Percentiles rank a stretch among this genome's conserved stretches.
phyloP scores from a whole-genome alignment of 2,888 invertebrate genomes.

The Odontocolon sp. region DNA sequence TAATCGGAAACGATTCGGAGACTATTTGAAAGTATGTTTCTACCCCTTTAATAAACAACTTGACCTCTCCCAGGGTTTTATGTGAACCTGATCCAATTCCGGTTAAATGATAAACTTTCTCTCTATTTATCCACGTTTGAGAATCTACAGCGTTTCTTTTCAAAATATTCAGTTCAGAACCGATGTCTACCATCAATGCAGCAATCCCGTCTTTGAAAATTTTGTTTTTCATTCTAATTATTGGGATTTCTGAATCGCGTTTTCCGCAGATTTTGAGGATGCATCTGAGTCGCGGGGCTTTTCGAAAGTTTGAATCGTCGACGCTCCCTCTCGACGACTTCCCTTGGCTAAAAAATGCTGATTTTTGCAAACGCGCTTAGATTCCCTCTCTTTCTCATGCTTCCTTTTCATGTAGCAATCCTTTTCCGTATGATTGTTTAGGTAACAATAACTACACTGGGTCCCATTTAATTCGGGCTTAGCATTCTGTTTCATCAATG shows the following conservation, averaged over 20 bases:
- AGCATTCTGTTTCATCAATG: not conserved
- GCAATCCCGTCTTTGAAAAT: not conserved
- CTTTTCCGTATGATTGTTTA: not conserved
- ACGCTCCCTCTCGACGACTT: conserved; percentile 1
- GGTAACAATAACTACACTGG: not conserved
- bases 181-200: conserved; percentile 4
- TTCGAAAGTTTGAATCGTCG: conserved; percentile 6
- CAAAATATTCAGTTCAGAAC: conserved; percentile 3
- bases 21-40: conserved; percentile 35
- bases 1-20: not conserved
- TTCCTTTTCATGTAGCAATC: conserved; percentile 1
- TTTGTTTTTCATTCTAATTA: not conserved
- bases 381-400: not conserved
- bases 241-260: not conserved
- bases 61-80: not conserved
- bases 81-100: not conserved
- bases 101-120: not conserved
- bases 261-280: not conserved
- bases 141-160: not conserved
- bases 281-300: conserved; percentile 8
- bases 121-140: not conserved
- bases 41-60: not conserved
- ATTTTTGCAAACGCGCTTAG: not conserved
- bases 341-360: not conserved
- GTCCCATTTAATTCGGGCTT: not conserved